Conservation (phyloP, 2,888 invertebrate species). For the Sturmia bella region DNA sequence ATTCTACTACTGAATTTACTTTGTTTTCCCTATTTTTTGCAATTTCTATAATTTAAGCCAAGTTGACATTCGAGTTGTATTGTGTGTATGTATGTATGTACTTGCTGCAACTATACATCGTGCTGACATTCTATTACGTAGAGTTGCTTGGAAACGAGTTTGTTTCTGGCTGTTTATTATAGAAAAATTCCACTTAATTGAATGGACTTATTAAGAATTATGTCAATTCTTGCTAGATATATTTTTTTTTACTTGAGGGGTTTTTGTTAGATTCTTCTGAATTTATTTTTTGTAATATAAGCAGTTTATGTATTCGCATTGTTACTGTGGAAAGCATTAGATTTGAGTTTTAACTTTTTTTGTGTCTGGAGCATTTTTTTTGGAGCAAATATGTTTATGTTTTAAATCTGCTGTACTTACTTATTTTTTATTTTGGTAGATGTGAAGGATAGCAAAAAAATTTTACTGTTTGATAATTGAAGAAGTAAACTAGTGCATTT, state of each 20-base stretch:
- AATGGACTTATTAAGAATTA: slow-evolving; percentile 73
- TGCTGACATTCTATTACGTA: neutral
- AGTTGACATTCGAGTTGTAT: slow-evolving; percentile 14
- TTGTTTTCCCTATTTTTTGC: neutral
- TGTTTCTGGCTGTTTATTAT: slow-evolving; percentile 43
- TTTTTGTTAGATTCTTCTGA: slow-evolving; percentile 12
- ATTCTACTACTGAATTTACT: slow-evolving; percentile 3
- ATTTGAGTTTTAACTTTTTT: neutral
- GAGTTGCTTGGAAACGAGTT: slow-evolving; percentile 48
- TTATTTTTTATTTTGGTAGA: neutral
- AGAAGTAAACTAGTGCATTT: too few relatives aligned
- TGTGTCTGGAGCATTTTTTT: neutral
- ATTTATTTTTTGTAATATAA: neutral
- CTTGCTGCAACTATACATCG: neutral
- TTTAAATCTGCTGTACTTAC: neutral
- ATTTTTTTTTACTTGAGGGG: neutral
- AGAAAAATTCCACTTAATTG: slow-evolving; percentile 72
- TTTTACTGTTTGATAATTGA: too few relatives aligned
- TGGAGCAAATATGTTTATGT: slow-evolving; percentile 43
- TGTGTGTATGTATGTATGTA: too few relatives aligned
- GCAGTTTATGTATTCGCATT: neutral
- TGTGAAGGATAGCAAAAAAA: too few relatives aligned
- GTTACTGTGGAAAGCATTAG: neutral
- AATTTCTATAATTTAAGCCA: slow-evolving; percentile 5
- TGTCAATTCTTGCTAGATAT: slow-evolving; percentile 70